Base-by-base conservation (phyloP, 2,888 invertebrate genomes). In the Sturmia bella region DNA sequence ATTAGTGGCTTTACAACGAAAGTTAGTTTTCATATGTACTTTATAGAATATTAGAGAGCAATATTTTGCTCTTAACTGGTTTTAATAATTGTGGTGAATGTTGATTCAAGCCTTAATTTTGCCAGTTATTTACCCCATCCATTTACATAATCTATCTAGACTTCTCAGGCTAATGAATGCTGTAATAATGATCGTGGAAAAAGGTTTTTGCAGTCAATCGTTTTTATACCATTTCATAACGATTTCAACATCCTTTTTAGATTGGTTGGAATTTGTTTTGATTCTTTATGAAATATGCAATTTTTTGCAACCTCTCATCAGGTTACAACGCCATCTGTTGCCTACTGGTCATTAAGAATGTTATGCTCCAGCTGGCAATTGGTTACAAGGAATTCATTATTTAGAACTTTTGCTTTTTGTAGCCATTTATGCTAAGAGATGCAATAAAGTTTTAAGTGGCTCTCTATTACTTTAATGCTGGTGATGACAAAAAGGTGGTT, bases 101-200 rank as follows among this genome's bases (percentile, higher is more conserved):
- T 54, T 54, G 54, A 43, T 45, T 32, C 32, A 57, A 45, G 32
- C 19, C 2, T 41, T 56, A 43, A 21, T 56, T 41, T 56, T 19
- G n/a, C 17, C 9, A 64, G 6, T 15, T 24, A 45, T 1, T 64
- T 37, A 19, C 0, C 13, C 45, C 21, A 59, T 52, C 52, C 76
- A 81, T 81, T 81, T 76, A 39, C 66, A 72, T 81, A 76, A 76
- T 81, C 76, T 81, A 72, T 81, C 63, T 48, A 61, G 41, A 57
- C n/a, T 45, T 27, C 54, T 54, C 17, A 19, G 37, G 13, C 48
- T 41, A 48, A 21, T 57, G 56, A 70, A 21, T 70, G n/a, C 64
- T 68, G 13, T 24, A 6, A 43, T 5, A 7, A 52, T 12, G 3
- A 61, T 21, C 4, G 3, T 19, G 11, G 27, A 45, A 32, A 54